These are phyloP conservation scores for Acrobasis repandana DNA, from an alignment of 2,888 invertebrate species.

Conservation along the genomic window DNA sequence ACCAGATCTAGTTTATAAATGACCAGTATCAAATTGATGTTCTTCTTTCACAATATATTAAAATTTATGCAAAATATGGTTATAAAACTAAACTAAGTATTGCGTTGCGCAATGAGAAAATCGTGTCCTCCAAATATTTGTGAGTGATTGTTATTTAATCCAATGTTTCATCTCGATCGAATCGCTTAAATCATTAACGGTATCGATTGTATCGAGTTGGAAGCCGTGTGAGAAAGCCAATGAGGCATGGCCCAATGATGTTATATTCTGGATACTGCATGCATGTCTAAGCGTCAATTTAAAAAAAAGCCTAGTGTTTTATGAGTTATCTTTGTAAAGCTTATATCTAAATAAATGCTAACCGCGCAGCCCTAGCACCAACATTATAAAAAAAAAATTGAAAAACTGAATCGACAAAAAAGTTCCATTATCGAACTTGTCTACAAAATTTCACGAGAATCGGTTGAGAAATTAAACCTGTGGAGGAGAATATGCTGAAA, in stretches of 20 bases:
- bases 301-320: too few relatives aligned
- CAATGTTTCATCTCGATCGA: slow-evolving; percentile 27
- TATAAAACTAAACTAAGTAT: slow-evolving; percentile 18
- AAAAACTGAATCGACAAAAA: too few relatives aligned
- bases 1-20: slow-evolving; percentile 20
- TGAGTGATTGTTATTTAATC: slow-evolving; percentile 15
- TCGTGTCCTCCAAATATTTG: slow-evolving; percentile 19
- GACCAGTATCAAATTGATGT: slow-evolving; percentile 21
- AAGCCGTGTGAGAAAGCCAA: slow-evolving; percentile 55
- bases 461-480: too few relatives aligned
- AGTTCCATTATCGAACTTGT: too few relatives aligned
- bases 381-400: too few relatives aligned
- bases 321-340: too few relatives aligned
- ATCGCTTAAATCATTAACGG: slow-evolving; percentile 38
- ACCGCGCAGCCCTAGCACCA: too few relatives aligned
- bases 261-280: too few relatives aligned
- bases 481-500: too few relatives aligned
- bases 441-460: too few relatives aligned
- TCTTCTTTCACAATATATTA: slow-evolving; percentile 24
- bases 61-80: slow-evolving; percentile 23
- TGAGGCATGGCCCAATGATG: slow-evolving; percentile 31
- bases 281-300: too few relatives aligned
- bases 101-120: slow-evolving; percentile 21
- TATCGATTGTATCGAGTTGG: slow-evolving; percentile 33
- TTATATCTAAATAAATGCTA: too few relatives aligned